Evolutionary conservation across 2,113 vertebrate species (phyloP).

Genomic region (Sylvia atricapilla): DNA sequence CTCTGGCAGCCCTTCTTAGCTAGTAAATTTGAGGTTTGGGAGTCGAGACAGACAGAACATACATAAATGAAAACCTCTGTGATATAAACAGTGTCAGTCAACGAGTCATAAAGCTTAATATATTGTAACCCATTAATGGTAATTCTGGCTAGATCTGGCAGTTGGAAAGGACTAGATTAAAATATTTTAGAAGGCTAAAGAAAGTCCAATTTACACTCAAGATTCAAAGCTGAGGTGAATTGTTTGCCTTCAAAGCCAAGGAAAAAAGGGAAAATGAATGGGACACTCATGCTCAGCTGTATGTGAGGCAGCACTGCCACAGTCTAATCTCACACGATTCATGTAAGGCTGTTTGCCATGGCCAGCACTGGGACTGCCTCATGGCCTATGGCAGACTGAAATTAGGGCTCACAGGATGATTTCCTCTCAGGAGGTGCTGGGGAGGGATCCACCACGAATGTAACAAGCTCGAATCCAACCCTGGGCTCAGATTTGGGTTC

Average conservation of each 20-base stretch:
- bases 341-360: not conserved
- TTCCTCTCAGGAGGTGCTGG: not conserved
- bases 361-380: rapidly evolving
- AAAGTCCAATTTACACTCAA: not conserved
- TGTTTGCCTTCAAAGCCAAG: not conserved
- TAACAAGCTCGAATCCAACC: not conserved
- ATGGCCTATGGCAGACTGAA: not conserved
- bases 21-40: not conserved
- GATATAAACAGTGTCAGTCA: not conserved
- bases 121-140: not conserved
- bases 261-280: not conserved
- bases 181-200: not conserved
- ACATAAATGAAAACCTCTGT: not conserved
- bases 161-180: not conserved
- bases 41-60: not conserved
- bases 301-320: not conserved
- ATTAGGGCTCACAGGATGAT: not conserved
- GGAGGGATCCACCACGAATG: not conserved
- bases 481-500: not conserved
- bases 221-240: not conserved
- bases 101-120: not conserved
- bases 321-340: not conserved
- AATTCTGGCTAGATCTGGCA: not conserved
- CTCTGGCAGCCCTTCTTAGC: not conserved
- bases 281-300: not conserved